Conservation (phyloP, 1,140 invertebrate genomes). For the Fopius arisanus region DNA sequence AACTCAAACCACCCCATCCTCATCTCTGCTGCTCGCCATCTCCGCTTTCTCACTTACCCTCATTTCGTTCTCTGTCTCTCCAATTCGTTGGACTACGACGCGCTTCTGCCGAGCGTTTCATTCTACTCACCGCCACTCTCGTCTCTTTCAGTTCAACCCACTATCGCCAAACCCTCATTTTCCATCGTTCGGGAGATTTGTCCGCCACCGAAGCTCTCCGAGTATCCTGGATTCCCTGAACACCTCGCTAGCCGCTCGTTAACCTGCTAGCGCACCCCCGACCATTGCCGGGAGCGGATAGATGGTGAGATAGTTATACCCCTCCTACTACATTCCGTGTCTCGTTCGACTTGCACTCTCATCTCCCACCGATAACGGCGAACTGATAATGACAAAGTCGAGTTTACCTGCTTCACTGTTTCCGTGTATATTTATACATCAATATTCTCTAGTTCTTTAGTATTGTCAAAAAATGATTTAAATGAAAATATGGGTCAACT, state of each 20-base stretch:
- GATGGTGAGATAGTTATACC: slow-evolving; percentile 25
- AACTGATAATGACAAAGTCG: neutral
- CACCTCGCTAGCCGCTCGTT: slow-evolving; percentile 52
- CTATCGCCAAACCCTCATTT: slow-evolving; percentile 20
- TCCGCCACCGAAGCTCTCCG: slow-evolving; percentile 24
- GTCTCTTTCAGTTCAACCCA: slow-evolving; percentile 24
- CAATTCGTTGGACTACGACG: neutral
- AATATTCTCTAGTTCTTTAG: no score
- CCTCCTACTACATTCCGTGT: neutral
- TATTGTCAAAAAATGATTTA: no score
- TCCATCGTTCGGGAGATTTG: slow-evolving; percentile 28
- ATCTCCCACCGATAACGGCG: neutral
- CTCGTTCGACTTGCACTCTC: neutral
- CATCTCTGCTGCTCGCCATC: slow-evolving; percentile 28
- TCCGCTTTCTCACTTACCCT: neutral
- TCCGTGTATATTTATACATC: slow-evolving; percentile 60
- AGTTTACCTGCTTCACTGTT: slow-evolving; percentile 31
- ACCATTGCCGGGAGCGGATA: slow-evolving; percentile 45
- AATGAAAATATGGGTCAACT: no score
- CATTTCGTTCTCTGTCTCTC: neutral
- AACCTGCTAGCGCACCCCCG: slow-evolving; percentile 56
- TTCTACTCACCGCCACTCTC: slow-evolving; percentile 29
- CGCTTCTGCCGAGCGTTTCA: slow-evolving; percentile 31
- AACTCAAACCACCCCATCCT: slow-evolving; percentile 38
- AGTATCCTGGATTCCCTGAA: neutral